Percentiles rank a stretch among this genome's conserved stretches.
phyloP scores from a whole-genome alignment of 2,888 invertebrate genomes.

The Nemoura dubitans region DNA sequence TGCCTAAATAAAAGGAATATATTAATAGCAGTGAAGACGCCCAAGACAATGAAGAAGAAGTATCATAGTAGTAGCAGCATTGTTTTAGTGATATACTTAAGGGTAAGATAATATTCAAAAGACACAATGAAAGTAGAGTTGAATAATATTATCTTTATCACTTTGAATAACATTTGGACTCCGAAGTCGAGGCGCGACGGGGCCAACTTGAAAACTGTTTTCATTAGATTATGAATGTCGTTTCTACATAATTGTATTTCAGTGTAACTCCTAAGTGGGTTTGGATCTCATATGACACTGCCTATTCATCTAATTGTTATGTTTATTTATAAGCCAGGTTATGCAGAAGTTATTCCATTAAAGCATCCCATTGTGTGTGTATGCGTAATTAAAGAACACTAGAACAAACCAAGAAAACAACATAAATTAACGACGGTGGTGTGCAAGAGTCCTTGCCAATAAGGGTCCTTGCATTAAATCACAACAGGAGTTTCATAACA shows the following conservation, averaged over 20 bases:
- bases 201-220: constrained; percentile 27
- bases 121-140: constrained; percentile 32
- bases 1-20: constrained; percentile 12
- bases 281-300: neutral
- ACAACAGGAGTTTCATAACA: neutral
- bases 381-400: constrained; percentile 1
- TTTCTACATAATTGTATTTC: constrained; percentile 21
- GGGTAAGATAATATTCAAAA: constrained; percentile 28
- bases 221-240: constrained; percentile 33
- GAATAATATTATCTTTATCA: constrained; percentile 33
- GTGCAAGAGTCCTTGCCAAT: neutral
- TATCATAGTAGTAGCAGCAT: constrained; percentile 3
- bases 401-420: neutral
- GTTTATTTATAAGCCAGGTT: constrained; percentile 16
- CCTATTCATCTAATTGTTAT: constrained; percentile 16
- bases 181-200: neutral
- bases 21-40: neutral
- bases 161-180: constrained; percentile 8
- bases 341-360: constrained; percentile 31
- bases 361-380: constrained; percentile 1
- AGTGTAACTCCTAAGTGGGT: constrained; percentile 27
- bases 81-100: constrained; percentile 20
- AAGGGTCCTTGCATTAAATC: neutral
- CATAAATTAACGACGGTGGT: neutral
- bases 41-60: neutral